phyloP scores from a whole-genome alignment of 1,140 invertebrate genomes.

The Calephelis virginiensis region DNA sequence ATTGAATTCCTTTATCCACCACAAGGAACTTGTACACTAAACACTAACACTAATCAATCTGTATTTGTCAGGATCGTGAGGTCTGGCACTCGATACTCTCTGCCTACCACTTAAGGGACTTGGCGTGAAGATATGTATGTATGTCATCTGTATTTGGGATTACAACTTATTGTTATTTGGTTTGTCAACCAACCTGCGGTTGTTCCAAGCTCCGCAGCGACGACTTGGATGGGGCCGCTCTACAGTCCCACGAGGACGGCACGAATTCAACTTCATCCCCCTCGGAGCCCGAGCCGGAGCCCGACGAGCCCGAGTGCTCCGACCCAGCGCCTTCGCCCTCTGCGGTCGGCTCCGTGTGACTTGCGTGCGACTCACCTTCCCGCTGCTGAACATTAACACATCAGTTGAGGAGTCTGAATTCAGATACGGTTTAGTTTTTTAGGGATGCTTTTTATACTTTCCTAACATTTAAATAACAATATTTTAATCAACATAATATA shows the following conservation, averaged over 20 bases:
- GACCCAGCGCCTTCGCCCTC: slow-evolving; percentile 36
- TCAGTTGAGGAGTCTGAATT: neutral
- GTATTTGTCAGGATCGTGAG: no score
- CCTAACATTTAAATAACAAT: neutral
- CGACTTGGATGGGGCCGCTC: slow-evolving; percentile 78
- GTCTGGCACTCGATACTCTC: no score
- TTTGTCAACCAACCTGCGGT: slow-evolving; percentile 42
- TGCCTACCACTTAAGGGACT: no score
- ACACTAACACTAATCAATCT: no score
- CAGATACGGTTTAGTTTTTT: no score
- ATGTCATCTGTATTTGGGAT: no score
- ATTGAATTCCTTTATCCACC: no score
- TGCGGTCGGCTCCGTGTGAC: slow-evolving; percentile 26
- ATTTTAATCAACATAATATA: no score
- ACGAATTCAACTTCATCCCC: slow-evolving; percentile 81
- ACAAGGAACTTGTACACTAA: no score
- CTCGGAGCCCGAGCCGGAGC: slow-evolving; percentile 63
- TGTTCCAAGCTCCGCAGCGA: slow-evolving; percentile 78
- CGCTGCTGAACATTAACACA: slow-evolving; percentile 32
- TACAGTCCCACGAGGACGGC: slow-evolving; percentile 81
- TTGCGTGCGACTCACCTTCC: slow-evolving; percentile 36
- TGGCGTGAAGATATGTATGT: no score
- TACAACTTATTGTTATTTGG: no score
- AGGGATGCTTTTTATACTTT: no score
- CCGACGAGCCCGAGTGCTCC: slow-evolving; percentile 40